Base-by-base conservation (phyloP, 2,888 invertebrate species). In the Caenorhabditis wallacei region DNA sequence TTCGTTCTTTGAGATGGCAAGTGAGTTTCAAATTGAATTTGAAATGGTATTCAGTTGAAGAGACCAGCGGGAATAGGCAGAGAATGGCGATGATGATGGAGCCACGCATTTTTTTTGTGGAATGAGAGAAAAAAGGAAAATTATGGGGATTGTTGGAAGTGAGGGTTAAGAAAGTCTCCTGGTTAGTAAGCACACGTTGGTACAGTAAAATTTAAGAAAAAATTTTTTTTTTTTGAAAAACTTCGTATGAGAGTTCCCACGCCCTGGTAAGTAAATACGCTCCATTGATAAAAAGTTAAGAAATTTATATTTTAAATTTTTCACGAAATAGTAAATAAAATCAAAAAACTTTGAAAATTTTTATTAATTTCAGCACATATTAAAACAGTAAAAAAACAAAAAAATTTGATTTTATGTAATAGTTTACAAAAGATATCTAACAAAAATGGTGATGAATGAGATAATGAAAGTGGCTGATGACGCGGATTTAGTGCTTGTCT, bases 401-500 rank as follows among this genome's bases (percentile, higher is more conserved):
- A 11, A 4, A 22, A 53, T 7, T 24, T 18, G 24, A 53, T 53
- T 51, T 48, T 10, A 5, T 64, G 22, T 51, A n/a, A n/a, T n/a
- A n/a, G n/a, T 53, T 75, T 75, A 76, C 26, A 68, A 61, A 22
- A 76, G 20, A 30, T 61, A 61, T 43, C 61, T 69, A 53, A 18
- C 51, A 26, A 61, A 40, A n/a, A 76, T 8, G 51, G 69, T 48
- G 37, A 61, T 40, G 22, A 76, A 48, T 35, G 76, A 69, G 11
- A 76, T 16, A 20, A 69, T 40, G 30, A 76, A 18, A 13, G 68
- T 76, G n/a, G 56, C 22, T n/a, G 76, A 53, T 1, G 76, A 26
- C 26, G 69, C 68, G 7, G 61, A 76, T 53, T 48, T 2, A n/a
- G 68, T 76, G 1, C 68, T 68, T 10, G 76, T 40, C 13, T 57